Evolutionary conservation across 2,888 invertebrate species (phyloP).

Genomic region (Holacanthella duospinosa): DNA sequence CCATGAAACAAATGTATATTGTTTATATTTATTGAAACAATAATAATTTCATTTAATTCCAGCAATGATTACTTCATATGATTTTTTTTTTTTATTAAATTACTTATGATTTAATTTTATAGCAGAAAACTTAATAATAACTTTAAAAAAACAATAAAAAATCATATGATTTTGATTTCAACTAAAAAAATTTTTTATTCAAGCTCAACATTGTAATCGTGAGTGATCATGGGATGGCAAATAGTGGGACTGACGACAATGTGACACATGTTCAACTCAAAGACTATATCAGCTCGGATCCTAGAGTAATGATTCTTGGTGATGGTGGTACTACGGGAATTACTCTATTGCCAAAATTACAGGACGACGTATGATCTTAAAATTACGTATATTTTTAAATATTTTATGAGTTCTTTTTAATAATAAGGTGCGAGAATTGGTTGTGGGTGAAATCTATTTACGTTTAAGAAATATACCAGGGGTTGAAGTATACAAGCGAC

Average conservation of each 20-base stretch:
- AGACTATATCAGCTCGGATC: conserved; percentile 35
- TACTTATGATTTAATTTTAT: background rate
- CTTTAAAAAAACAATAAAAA: background rate
- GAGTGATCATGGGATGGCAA: conserved; percentile 43
- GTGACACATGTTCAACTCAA: conserved; percentile 38
- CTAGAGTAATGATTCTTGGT: conserved; percentile 37
- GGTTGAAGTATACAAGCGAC: conserved; percentile 40
- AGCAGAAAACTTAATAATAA: too few relatives aligned
- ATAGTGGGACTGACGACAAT: conserved; percentile 35
- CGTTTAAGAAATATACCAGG: conserved; percentile 34
- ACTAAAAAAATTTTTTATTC: conserved; percentile 18
- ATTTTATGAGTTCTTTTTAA: background rate
- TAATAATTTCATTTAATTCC: too few relatives aligned
- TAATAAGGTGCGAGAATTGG: too few relatives aligned
- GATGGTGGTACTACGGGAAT: conserved; percentile 39
- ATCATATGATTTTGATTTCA: background rate
- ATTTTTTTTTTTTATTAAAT: too few relatives aligned
- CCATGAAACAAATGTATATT: too few relatives aligned
- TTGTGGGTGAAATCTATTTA: too few relatives aligned
- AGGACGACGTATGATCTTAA: background rate
- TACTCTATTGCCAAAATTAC: conserved; percentile 31
- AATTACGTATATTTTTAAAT: background rate
- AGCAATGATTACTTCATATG: too few relatives aligned
- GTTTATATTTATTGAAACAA: too few relatives aligned
- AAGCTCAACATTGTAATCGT: conserved; percentile 41